These are phyloP conservation scores for Melanostoma scalare DNA, from an alignment of 2,888 invertebrate genomes.

Conservation along the genomic window DNA sequence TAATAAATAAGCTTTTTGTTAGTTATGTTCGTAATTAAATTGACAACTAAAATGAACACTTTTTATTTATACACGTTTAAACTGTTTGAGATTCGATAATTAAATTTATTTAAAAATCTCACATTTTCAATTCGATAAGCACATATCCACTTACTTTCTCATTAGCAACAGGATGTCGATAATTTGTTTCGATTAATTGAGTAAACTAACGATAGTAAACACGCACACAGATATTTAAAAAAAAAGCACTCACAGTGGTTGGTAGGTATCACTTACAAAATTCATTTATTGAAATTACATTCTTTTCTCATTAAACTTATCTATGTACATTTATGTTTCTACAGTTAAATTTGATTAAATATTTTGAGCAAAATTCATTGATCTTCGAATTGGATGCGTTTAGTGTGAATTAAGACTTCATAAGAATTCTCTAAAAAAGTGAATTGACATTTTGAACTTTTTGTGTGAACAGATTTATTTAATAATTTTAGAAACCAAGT, in stretches of 20 bases:
- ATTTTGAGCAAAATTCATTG: too few relatives aligned
- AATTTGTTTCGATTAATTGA: constrained; percentile 35
- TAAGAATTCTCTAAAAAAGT: too few relatives aligned
- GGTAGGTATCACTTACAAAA: too few relatives aligned
- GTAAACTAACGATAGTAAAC: constrained; percentile 2
- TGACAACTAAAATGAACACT: constrained; percentile 41
- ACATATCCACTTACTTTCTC: constrained; percentile 41
- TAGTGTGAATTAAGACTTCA: too few relatives aligned
- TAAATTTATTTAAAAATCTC: constrained; percentile 5
- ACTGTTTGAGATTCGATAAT: constrained; percentile 40
- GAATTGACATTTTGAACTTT: too few relatives aligned
- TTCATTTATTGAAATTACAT: too few relatives aligned
- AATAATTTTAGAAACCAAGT: too few relatives aligned
- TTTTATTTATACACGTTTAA: constrained; percentile 13
- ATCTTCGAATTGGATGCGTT: too few relatives aligned
- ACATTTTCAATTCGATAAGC: neutral
- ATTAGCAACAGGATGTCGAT: constrained; percentile 39
- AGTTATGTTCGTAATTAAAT: neutral
- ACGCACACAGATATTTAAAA: constrained; percentile 2
- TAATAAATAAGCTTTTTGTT: neutral
- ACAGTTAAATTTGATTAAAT: too few relatives aligned
- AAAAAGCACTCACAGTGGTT: neutral
- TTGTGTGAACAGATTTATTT: too few relatives aligned
- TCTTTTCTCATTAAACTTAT: too few relatives aligned
- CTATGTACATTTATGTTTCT: too few relatives aligned